Evolutionary conservation across 2,797 vertebrate species (phyloP).

Genomic region (Microctenopoma lineatum): DNA sequence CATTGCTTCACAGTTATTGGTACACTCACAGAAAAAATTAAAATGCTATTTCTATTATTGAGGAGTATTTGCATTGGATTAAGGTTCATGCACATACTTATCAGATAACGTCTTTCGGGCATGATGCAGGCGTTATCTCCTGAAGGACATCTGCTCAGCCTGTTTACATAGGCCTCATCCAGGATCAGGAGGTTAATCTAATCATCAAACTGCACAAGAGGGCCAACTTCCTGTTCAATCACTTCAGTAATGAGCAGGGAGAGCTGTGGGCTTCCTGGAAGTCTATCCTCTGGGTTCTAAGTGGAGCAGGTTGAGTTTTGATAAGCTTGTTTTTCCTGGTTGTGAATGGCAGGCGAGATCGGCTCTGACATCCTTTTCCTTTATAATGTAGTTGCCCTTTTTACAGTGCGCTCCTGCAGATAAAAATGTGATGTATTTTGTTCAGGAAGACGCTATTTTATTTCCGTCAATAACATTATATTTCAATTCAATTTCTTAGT

Average conservation of each 20-base stretch:
- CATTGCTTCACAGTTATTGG: constrained; percentile 51
- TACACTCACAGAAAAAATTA: constrained; percentile 23
- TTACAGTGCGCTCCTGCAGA: constrained; percentile 16
- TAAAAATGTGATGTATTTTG: constrained; percentile 32
- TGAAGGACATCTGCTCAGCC: constrained; percentile 86
- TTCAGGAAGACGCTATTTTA: constrained; percentile 8
- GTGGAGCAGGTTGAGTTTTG: constrained; percentile 84
- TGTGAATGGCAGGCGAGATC: constrained; percentile 33
- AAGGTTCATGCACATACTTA: constrained; percentile 70
- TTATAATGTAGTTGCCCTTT: constrained; percentile 49
- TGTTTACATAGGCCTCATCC: constrained; percentile 78
- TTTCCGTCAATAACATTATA: constrained; percentile 5
- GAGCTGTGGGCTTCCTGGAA: constrained; percentile 85
- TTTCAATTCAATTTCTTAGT: background rate
- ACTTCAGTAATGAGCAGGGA: constrained; percentile 80
- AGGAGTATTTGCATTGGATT: constrained; percentile 64
- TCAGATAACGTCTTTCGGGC: constrained; percentile 66
- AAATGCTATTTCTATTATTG: constrained; percentile 39
- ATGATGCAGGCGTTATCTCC: constrained; percentile 81
- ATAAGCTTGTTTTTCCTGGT: constrained; percentile 77
- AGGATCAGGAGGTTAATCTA: constrained; percentile 83
- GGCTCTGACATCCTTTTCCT: constrained; percentile 79
- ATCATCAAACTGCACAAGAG: constrained; percentile 83
- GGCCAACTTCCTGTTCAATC: constrained; percentile 85
- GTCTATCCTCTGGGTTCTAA: constrained; percentile 79